Evolutionary conservation across 2,113 vertebrate species (phyloP).

Genomic region (Orthonyx spaldingii): DNA sequence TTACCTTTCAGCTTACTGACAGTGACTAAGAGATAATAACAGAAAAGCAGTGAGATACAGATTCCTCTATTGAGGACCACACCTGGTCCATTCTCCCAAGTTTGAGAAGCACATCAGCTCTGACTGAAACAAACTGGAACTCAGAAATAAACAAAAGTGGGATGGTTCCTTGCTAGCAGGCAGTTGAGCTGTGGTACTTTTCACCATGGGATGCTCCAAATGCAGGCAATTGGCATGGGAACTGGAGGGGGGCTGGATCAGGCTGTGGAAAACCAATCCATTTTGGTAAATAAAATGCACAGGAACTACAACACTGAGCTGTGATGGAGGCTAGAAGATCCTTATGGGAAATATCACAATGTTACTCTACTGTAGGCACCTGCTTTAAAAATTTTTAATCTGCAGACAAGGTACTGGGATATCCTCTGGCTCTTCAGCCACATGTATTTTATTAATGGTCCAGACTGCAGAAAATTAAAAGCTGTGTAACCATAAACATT

Average conservation of each 20-base stretch:
- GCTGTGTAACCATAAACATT: not conserved
- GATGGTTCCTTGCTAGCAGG: not conserved
- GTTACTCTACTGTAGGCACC: not conserved
- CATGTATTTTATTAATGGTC: not conserved
- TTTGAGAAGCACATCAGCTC: not conserved
- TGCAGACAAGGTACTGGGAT: not conserved
- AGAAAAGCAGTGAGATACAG: not conserved
- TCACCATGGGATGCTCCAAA: not conserved
- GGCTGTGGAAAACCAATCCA: not conserved
- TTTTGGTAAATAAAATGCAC: not conserved
- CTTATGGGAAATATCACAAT: not conserved
- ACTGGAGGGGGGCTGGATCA: accelerated
- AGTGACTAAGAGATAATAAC: not conserved
- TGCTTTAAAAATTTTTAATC: not conserved
- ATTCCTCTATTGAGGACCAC: not conserved
- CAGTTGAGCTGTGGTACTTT: not conserved
- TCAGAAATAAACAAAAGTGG: not conserved
- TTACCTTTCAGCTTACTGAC: not conserved
- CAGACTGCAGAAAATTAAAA: not conserved
- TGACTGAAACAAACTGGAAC: not conserved
- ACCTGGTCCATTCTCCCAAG: not conserved
- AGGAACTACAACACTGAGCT: not conserved
- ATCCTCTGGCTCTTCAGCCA: not conserved
- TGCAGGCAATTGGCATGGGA: not conserved
- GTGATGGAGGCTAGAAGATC: not conserved